These are phyloP conservation scores for Macheiramphus alcinus DNA, from an alignment of 2,113 vertebrate species.

Conservation along the genomic window DNA sequence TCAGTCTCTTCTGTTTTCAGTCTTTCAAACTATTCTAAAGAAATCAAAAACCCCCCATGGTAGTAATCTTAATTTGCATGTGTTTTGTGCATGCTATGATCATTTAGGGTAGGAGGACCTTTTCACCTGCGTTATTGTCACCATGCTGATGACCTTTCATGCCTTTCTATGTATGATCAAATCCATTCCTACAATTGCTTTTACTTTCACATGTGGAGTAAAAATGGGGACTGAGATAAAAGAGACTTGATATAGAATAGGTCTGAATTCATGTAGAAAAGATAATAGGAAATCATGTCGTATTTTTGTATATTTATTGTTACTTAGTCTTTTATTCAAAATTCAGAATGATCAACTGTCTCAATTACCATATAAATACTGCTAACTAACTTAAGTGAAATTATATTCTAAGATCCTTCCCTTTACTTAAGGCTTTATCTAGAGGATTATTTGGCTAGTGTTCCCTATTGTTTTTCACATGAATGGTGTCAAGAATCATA, in stretches of 20 bases:
- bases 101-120: neutral
- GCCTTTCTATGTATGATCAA: neutral
- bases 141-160: neutral
- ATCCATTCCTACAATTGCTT: neutral
- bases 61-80: neutral
- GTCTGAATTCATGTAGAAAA: neutral
- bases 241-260: neutral
- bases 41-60: neutral
- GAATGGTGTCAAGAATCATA: neutral
- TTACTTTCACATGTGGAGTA: neutral
- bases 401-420: neutral
- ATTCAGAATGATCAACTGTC: neutral
- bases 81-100: neutral
- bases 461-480: neutral
- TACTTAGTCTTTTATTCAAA: neutral
- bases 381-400: neutral
- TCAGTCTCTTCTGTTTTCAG: neutral
- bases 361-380: neutral
- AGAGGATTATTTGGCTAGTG: neutral
- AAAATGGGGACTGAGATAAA: neutral
- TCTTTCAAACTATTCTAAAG: neutral
- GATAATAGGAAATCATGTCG: neutral
- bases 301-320: neutral
- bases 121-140: neutral
- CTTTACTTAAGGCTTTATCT: neutral